Evolutionary conservation across 2,888 invertebrate species (phyloP).

Genomic region (Notocelia uddmanniana): DNA sequence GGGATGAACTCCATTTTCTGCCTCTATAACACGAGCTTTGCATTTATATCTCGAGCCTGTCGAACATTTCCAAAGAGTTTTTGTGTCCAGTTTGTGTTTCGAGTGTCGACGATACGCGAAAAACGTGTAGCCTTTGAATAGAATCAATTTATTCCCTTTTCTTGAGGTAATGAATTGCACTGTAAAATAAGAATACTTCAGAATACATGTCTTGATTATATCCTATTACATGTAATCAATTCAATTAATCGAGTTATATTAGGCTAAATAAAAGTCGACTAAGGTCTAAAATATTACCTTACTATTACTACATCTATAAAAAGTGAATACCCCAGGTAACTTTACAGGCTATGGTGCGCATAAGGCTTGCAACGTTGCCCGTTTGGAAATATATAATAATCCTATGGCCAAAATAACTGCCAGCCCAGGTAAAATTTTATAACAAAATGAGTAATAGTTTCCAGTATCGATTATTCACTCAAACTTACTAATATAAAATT

Average conservation of each 20-base stretch:
- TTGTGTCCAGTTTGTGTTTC: not conserved
- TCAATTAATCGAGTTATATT: not conserved
- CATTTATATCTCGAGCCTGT: slow-evolving; percentile 14
- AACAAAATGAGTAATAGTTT: no score
- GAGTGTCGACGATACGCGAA: slow-evolving; percentile 6
- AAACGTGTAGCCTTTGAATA: slow-evolving; percentile 13
- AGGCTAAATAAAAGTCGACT: no score
- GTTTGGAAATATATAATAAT: no score
- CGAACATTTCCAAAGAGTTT: slow-evolving; percentile 17
- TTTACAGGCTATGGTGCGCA: no score
- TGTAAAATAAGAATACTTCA: slow-evolving; percentile 5
- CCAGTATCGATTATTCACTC: no score
- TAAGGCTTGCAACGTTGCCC: no score
- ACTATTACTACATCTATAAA: no score
- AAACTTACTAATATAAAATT: no score
- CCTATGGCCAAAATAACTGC: no score
- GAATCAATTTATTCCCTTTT: slow-evolving; percentile 12
- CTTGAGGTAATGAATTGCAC: slow-evolving; percentile 9
- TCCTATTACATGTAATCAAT: not conserved
- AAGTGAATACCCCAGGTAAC: no score
- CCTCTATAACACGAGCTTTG: slow-evolving; percentile 7
- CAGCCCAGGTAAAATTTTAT: no score
- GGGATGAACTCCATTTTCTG: not conserved
- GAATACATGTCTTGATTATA: not conserved
- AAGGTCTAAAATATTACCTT: no score